Evolutionary conservation across 2,797 vertebrate genomes (phyloP).

Genomic region (Valencia hispanica): DNA sequence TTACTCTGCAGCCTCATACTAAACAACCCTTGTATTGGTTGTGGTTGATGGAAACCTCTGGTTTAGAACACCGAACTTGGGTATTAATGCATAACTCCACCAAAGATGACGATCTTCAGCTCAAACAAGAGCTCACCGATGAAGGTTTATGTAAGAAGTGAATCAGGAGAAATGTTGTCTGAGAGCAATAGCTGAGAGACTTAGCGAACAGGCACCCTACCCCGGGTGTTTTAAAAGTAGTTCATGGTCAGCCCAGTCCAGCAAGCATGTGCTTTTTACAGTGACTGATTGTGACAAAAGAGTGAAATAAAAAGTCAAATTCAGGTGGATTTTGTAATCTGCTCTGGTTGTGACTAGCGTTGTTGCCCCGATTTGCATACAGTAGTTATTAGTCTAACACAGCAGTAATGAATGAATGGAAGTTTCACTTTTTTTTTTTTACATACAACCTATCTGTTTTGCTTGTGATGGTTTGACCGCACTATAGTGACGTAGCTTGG

Average conservation of each 20-base stretch:
- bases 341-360: not conserved
- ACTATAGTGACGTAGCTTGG: not conserved
- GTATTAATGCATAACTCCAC: not conserved
- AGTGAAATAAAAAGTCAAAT: not conserved
- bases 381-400: not conserved
- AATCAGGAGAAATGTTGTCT: no score
- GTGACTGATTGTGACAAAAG: not conserved
- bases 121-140: no score
- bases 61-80: not conserved
- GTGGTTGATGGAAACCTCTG: not conserved
- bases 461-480: no score
- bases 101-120: no score
- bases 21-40: not conserved
- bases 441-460: not conserved
- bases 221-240: no score
- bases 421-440: not conserved
- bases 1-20: not conserved
- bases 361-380: not conserved
- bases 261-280: no score
- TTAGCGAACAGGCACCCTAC: not conserved
- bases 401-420: not conserved
- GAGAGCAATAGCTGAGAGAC: no score
- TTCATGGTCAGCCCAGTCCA: not conserved
- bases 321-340: not conserved
- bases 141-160: no score